These are phyloP conservation scores for Leucophora obtusa DNA, from an alignment of 2,888 invertebrate genomes.

Conservation along the genomic window DNA sequence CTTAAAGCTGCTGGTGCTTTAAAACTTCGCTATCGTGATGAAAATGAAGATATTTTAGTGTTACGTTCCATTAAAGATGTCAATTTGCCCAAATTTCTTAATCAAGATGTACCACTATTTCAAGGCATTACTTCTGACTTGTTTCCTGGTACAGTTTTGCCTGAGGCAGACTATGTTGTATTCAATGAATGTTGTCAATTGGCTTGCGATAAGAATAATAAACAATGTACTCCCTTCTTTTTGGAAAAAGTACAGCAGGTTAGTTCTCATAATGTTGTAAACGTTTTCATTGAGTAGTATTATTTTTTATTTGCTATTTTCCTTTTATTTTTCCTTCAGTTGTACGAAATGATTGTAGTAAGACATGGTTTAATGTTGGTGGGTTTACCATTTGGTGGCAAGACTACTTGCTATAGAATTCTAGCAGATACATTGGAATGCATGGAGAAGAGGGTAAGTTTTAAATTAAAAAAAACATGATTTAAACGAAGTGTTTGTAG, in stretches of 20 bases:
- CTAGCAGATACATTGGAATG: slow-evolving; percentile 89
- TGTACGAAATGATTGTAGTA: slow-evolving; percentile 97
- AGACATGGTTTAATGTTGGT: slow-evolving; percentile 97
- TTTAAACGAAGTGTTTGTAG: too few relatives aligned
- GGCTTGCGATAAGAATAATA: slow-evolving; percentile 85
- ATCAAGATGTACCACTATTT: slow-evolving; percentile 93
- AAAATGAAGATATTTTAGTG: slow-evolving; percentile 91
- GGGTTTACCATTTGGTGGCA: slow-evolving; percentile 94
- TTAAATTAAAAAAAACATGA: too few relatives aligned
- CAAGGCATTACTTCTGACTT: slow-evolving; percentile 95
- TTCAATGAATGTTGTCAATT: slow-evolving; percentile 83
- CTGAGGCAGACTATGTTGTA: slow-evolving; percentile 87
- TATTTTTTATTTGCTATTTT: neutral
- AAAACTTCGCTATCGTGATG: slow-evolving; percentile 92
- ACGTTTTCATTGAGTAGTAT: neutral
- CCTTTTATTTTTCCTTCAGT: slow-evolving; percentile 79
- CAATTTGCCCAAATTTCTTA: slow-evolving; percentile 94
- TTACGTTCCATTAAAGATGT: slow-evolving; percentile 95
- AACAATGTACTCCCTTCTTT: slow-evolving; percentile 91
- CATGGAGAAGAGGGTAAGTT: slow-evolving; percentile 81
- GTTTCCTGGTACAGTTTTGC: slow-evolving; percentile 91
- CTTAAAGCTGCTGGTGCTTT: slow-evolving; percentile 93
- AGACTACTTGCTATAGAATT: slow-evolving; percentile 90
- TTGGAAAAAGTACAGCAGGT: slow-evolving; percentile 88
- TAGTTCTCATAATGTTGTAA: slow-evolving; percentile 11